These are phyloP conservation scores for Serranochromis macrocephalus DNA, from an alignment of 2,113 vertebrate species.

Conservation along the genomic window DNA sequence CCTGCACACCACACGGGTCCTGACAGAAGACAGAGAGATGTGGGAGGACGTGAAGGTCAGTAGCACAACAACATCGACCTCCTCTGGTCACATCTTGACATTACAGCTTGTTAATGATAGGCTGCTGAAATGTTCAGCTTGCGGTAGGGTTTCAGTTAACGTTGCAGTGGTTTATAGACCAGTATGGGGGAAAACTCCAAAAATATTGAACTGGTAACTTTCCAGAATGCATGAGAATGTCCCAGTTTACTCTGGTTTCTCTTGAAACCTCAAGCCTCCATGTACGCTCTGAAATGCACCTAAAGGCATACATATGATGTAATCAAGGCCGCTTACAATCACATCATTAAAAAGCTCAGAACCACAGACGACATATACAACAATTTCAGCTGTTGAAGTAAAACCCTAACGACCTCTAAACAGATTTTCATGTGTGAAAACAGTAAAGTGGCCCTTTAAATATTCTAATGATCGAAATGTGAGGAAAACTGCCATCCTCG, in stretches of 20 bases:
- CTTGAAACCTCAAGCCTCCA: neutral
- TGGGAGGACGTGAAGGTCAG: conserved; percentile 99
- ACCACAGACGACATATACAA: neutral
- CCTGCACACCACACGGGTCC: conserved; percentile 89
- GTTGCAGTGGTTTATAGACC: neutral
- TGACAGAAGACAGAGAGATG: conserved; percentile 90
- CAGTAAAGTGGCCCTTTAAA: neutral
- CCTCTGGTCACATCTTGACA: conserved; percentile 14
- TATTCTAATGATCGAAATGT: neutral
- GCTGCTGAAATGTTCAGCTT: neutral
- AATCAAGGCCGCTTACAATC: neutral
- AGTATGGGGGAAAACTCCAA: neutral
- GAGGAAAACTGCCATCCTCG: neutral
- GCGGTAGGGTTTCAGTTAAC: neutral
- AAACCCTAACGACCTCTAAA: neutral
- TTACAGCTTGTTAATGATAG: neutral
- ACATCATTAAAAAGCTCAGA: neutral
- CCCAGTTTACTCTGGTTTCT: neutral
- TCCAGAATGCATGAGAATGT: neutral
- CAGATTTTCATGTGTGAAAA: neutral
- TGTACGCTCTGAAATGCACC: neutral
- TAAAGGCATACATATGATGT: neutral
- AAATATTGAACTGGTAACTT: neutral
- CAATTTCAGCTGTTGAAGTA: neutral
- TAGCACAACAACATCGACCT: conserved; percentile 20